Percentiles rank a stretch among this genome's conserved stretches.
These are phyloP conservation scores for Elaphurus davidianus DNA, from an alignment of 2,113 vertebrate species.

Conservation along the genomic window DNA sequence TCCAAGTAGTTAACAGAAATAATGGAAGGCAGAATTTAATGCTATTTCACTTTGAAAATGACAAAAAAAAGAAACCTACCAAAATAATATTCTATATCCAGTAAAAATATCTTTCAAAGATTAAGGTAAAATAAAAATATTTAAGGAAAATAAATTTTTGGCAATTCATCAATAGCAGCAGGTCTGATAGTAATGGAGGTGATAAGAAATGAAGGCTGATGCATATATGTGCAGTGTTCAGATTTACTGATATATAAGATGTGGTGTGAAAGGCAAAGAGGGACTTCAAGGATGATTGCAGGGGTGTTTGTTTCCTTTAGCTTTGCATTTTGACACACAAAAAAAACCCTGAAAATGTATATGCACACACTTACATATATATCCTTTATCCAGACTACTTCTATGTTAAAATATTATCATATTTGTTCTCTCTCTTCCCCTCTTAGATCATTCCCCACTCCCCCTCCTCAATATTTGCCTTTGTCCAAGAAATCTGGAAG, in stretches of 20 bases:
- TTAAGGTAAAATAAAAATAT: background rate
- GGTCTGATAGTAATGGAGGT: background rate
- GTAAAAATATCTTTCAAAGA: background rate
- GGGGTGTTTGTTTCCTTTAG: background rate
- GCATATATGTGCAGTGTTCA: background rate
- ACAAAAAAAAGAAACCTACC: background rate
- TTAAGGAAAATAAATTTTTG: background rate
- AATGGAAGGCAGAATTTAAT: background rate
- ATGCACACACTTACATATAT: background rate
- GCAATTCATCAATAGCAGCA: background rate
- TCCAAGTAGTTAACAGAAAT: background rate
- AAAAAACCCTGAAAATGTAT: background rate
- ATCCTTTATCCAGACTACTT: background rate
- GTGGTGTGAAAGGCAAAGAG: background rate
- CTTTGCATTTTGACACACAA: background rate
- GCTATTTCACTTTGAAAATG: background rate
- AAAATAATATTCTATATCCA: background rate
- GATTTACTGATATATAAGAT: background rate
- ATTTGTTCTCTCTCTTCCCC: background rate
- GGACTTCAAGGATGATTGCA: background rate
- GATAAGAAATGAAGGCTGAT: background rate
- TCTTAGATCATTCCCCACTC: background rate
- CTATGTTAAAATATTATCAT: background rate
- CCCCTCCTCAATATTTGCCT: background rate
- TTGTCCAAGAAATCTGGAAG: background rate